Evolutionary conservation across 2,113 vertebrate genomes (phyloP).

Genomic region (Mesoclemmys tuberculata): DNA sequence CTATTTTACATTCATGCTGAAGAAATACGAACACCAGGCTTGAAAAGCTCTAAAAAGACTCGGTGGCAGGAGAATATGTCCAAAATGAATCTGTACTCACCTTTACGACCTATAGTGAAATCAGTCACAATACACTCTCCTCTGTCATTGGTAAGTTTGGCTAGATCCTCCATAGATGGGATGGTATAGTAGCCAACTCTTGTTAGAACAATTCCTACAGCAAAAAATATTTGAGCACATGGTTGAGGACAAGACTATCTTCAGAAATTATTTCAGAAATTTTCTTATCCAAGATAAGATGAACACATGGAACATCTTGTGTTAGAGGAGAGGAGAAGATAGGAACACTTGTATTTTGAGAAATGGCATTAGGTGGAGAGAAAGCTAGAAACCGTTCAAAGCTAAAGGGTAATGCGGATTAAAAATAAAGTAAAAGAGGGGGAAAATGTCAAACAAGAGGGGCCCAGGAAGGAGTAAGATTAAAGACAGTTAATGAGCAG

Average conservation of each 20-base stretch:
- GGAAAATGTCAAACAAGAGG: neutral
- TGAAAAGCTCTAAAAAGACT: accelerated
- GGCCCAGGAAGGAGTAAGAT: accelerated
- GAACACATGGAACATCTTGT: neutral
- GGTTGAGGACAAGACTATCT: accelerated
- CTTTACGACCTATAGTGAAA: constrained; percentile 94
- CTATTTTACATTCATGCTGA: accelerated
- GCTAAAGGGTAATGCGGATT: neutral
- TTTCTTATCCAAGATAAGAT: neutral
- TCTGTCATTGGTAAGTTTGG: constrained; percentile 83
- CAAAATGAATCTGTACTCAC: constrained; percentile 54
- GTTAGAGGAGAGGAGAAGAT: neutral
- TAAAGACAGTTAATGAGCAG: accelerated
- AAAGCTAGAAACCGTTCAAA: neutral
- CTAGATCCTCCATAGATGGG: constrained; percentile 92
- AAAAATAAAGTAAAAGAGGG: neutral
- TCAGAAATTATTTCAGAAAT: accelerated
- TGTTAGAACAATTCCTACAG: constrained; percentile 87
- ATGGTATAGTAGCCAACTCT: constrained; percentile 95
- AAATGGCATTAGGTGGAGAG: neutral
- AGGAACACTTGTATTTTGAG: neutral
- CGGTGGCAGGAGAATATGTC: accelerated
- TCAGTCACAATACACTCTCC: constrained; percentile 90
- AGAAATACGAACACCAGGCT: accelerated
- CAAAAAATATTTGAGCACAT: neutral